Evolutionary conservation across 2,113 vertebrate genomes (phyloP), one percentile per base, ranked within the genome.

Genomic region (Axis porcinus): DNA sequence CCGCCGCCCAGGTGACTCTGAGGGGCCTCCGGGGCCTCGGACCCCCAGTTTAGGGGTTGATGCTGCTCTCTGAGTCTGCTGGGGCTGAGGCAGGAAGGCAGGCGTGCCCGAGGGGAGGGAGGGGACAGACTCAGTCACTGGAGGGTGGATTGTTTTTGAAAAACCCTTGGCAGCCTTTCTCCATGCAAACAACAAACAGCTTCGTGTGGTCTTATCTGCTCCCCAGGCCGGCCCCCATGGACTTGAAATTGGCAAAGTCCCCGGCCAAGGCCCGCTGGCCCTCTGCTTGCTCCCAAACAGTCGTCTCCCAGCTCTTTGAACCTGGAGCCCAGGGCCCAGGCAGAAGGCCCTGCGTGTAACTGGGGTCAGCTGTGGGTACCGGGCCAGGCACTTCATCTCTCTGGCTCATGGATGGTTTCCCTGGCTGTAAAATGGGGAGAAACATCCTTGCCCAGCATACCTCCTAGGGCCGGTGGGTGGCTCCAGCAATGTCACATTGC

Each of bases 191-290:
- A 92, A 95, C 96, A 97, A 92, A 92, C 93, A 86, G 91, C 93
- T 87, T 54, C 17, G 14, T 62, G 82, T 40, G 79, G 89, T 96
- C 62, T 97, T 97, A 97, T 97, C 97, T 85, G 86, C 92, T 96
- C 79, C 54, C 87, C 57, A 57, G n/a, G 84, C 86, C 0, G 0
- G 58, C 7, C 94, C 88, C 88, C 67, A 40, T 82, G 92, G 95
- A 90, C 90, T 92, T 58, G 17, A 47, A 81, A 58, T 95, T 91
- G 89, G 89, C 89, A 86, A 14, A 74, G 57, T 40, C 74, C 70
- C 45, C 45, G 91, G 87, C 97, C 84, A 97, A 92, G 57, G 54
- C 50, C 76, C 0, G 5, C 78, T 90, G 91, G 92, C 43, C 36
- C 25, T 4, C 5, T 33, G 62, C 90, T 95, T 9, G 0, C 40